Conservation (phyloP, 2,888 invertebrate species). For the Colletes collaris region DNA sequence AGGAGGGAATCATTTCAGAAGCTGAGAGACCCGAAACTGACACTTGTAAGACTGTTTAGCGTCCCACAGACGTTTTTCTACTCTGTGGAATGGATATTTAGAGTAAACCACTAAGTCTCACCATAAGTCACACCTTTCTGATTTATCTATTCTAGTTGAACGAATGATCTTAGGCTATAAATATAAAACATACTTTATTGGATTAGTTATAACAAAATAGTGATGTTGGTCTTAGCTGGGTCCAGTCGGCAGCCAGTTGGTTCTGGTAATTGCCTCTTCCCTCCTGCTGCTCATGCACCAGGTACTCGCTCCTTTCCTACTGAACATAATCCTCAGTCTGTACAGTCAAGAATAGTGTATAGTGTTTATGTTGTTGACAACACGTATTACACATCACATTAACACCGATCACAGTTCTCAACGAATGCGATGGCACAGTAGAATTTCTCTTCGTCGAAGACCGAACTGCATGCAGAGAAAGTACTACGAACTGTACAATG, state of each 20-base stretch:
- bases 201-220: constrained; percentile 73
- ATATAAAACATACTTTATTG: constrained; percentile 37
- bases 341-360: constrained; percentile 50
- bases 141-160: constrained; percentile 42
- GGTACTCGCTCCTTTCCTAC: constrained; percentile 78
- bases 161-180: constrained; percentile 48
- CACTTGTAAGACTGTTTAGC: constrained; percentile 56
- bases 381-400: constrained; percentile 26
- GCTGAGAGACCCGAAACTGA: constrained; percentile 61
- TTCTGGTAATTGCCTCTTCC: constrained; percentile 80
- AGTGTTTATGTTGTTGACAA: constrained; percentile 44
- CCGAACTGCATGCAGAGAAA: constrained; percentile 58
- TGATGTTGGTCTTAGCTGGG: constrained; percentile 80
- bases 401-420: constrained; percentile 13
- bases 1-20: constrained; percentile 64
- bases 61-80: constrained; percentile 20
- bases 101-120: constrained; percentile 40
- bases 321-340: constrained; percentile 54
- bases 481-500: constrained; percentile 27
- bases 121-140: constrained; percentile 29
- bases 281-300: constrained; percentile 80
- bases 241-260: constrained; percentile 80
- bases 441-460: constrained; percentile 24
- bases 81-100: constrained; percentile 40
- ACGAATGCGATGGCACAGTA: constrained; percentile 55